Evolutionary conservation across 2,888 invertebrate species (phyloP), one percentile per base, ranked within the genome.

Genomic region (Ormyrus rosae): DNA sequence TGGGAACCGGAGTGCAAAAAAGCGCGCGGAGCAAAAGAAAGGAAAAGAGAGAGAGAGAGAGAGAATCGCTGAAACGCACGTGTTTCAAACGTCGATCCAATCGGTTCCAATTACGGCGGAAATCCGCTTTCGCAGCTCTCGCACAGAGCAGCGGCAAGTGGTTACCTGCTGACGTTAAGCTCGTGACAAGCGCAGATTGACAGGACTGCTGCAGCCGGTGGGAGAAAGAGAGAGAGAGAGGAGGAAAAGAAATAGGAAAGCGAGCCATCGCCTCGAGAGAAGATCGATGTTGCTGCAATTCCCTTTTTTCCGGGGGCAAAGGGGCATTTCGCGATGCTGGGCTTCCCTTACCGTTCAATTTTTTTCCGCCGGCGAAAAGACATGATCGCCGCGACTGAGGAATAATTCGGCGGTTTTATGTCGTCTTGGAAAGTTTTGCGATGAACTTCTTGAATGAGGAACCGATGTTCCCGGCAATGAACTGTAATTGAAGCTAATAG

Each of bases 71-170:
- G 83, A 73, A 83, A 84, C 81, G 81, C 83, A 79, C 82, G 83
- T 82, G 79, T 81, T 83, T 82, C 70, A 81, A 84, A 84, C 83
- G 82, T 83, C 83, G 82, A 83, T 85, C 81, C 81, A 81, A 83
- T 84, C 83, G 84, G 71, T 83, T 84, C 81, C 84, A 84, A 84
- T 85, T 84, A 85, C 83, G 82, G 78, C 68, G 71, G 75, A 83
- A 84, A 84, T 83, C 83, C 81, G 81, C 82, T 83, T 82, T 83
- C 73, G 78, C 69, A 74, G 81, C 61, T 64, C 13, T 78, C 75
- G 74, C 81, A 77, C 61, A 34, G 34, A 34, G 34, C 34, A 34
- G 34, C 34, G 34, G 34, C 34, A 34, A 34, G 58, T 60, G 67
- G 71, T 51, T 83, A 81, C 83, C 80, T 80, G 83, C 81, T 83